Conservation (phyloP, 2,797 vertebrate species). For the Spinus pinus region DNA sequence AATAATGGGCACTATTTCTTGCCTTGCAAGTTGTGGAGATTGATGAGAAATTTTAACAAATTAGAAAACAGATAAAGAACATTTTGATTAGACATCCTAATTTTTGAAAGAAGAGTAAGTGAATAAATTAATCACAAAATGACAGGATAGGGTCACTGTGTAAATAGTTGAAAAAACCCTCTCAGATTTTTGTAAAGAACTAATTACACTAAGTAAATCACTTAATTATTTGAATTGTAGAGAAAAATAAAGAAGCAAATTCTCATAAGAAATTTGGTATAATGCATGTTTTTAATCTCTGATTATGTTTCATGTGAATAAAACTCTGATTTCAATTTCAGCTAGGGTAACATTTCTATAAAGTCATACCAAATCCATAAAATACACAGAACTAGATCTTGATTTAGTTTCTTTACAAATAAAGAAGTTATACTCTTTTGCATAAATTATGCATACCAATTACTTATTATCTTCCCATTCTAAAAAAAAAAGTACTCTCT, state of each 20-base stretch:
- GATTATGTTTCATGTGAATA: not conserved
- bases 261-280: not conserved
- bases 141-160: not conserved
- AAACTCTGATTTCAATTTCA: not conserved
- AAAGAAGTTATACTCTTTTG: not conserved
- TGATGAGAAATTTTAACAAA: slow-evolving; percentile 25
- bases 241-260: not conserved
- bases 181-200: not conserved
- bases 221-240: not conserved
- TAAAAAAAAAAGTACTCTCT: not conserved
- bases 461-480: not conserved
- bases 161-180: rapidly evolving
- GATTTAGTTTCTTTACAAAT: not conserved
- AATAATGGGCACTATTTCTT: slow-evolving; percentile 2
- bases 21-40: not conserved
- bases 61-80: not conserved
- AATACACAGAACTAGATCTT: not conserved
- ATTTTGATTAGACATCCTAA: slow-evolving; percentile 12
- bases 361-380: not conserved
- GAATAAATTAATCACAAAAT: not conserved
- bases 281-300: not conserved
- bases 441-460: not conserved
- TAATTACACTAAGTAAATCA: not conserved
- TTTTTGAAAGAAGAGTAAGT: not conserved
- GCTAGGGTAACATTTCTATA: not conserved